Percentiles rank a stretch among this genome's conserved stretches.
These are phyloP conservation scores for Hippoglossus hippoglossus DNA, from an alignment of 2,797 vertebrate genomes.

Conservation along the genomic window DNA sequence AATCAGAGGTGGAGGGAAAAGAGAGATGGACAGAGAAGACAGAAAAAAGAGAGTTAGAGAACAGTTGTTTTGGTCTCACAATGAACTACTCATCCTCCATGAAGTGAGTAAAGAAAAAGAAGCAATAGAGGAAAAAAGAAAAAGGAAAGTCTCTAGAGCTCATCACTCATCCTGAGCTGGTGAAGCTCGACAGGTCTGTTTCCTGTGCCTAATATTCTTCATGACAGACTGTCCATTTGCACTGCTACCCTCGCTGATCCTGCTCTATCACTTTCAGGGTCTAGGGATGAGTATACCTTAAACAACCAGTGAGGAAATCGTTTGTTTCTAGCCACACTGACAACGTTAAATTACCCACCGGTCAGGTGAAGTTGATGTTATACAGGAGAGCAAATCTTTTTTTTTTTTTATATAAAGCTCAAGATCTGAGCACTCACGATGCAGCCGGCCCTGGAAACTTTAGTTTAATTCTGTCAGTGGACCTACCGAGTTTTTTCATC, in stretches of 20 bases:
- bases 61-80: constrained; percentile 72
- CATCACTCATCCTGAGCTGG: constrained; percentile 82
- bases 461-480: not conserved
- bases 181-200: constrained; percentile 77
- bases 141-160: constrained; percentile 74
- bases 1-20: constrained; percentile 61
- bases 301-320: constrained; percentile 61
- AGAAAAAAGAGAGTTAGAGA: constrained; percentile 28
- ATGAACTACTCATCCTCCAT: constrained; percentile 73
- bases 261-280: constrained; percentile 71
- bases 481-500: not conserved
- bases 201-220: constrained; percentile 82
- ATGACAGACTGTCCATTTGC: constrained; percentile 84
- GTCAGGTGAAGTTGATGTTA: constrained; percentile 28
- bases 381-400: not conserved
- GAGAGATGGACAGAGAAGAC: constrained; percentile 43
- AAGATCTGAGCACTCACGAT: not conserved
- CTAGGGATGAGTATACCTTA: constrained; percentile 57
- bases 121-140: constrained; percentile 46
- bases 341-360: constrained; percentile 32
- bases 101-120: constrained; percentile 54
- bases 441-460: not conserved
- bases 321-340: constrained; percentile 41
- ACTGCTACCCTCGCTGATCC: constrained; percentile 70
- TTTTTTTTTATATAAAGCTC: not conserved